Evolutionary conservation across 2,113 vertebrate genomes (phyloP).

Genomic region (Oceanites oceanicus): DNA sequence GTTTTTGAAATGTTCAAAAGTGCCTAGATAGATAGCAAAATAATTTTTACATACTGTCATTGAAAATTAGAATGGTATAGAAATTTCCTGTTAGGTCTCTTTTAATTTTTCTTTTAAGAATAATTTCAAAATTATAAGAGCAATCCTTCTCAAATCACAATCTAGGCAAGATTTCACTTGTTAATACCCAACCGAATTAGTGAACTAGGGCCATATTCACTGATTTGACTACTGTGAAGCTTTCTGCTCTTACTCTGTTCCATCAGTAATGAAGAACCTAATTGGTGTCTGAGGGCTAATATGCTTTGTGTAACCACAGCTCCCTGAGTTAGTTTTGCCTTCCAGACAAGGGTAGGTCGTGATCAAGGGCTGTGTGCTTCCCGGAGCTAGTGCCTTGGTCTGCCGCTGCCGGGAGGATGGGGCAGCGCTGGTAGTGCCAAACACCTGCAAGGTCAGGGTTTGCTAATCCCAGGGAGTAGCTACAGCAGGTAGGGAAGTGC

Average conservation of each 20-base stretch:
- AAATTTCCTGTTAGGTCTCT: not conserved
- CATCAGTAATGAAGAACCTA: not conserved
- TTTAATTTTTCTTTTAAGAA: not conserved
- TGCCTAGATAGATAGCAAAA: not conserved
- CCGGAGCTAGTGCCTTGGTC: not conserved
- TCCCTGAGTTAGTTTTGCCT: not conserved
- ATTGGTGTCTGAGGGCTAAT: not conserved
- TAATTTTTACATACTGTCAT: not conserved
- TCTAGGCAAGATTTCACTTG: not conserved
- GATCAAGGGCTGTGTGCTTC: not conserved
- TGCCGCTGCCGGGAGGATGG: not conserved
- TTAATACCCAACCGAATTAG: not conserved
- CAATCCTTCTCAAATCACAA: not conserved
- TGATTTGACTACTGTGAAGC: not conserved
- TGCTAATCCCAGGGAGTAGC: not conserved
- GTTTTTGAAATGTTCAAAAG: not conserved
- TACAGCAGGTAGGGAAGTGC: not conserved
- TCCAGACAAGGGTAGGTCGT: not conserved
- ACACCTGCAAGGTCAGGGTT: not conserved
- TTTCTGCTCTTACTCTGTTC: not conserved
- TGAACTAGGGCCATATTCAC: not conserved
- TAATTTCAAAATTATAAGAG: not conserved
- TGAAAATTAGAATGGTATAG: not conserved
- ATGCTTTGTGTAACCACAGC: not conserved
- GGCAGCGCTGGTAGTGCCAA: rapidly evolving